Base-by-base conservation (phyloP, 2,113 vertebrate genomes). In the Anarrhichthys ocellatus region DNA sequence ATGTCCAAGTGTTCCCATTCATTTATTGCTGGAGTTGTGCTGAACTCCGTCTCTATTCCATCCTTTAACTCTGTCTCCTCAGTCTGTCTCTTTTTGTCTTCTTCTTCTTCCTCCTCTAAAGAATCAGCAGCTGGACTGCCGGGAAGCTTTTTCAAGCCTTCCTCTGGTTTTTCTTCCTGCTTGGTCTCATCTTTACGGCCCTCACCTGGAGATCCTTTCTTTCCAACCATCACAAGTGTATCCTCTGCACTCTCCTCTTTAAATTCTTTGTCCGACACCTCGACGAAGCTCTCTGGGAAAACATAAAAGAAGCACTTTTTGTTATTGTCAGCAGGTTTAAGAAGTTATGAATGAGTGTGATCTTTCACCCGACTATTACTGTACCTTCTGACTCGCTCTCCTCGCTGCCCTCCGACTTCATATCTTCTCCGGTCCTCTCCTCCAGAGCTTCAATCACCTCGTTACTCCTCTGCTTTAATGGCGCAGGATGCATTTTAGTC, bases 341-440 rank as follows among this genome's bases (percentile, higher is more conserved):
- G 15, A 56, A 29, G 38, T 22, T 13, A 54, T 14, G 10, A 56
- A 56, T 17, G 0, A 22, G 10, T 66, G 2, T 34, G 8, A 59
- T 66, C 22, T 69, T 9, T 40, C 34, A 24, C 1, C n/a, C 1
- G 8, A 1, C 6, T 20, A 2, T 71, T 10, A n/a, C 18, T 42
- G 56, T 95, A 99, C 97, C 97, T 69, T 97, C 97, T 71, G 97
- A 98, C 72, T 96, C 96, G 24, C 96, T 96, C 29, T 96, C 94
- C 70, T 96, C 96, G 24, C 96, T 96, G 27, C 96, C 94, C 70
- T 73, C 73, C 0, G 69, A 61, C 67, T 93, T 84, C 10, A 62
- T 59, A 3, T 75, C 27, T 5, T 54, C 54, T 80, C 73, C 76
- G 4, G 69, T 72, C 5, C 17, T 74, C 11, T 85, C 63, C 38